Base-by-base conservation (phyloP, 2,113 vertebrate species). In the Pangasianodon hypophthalmus region DNA sequence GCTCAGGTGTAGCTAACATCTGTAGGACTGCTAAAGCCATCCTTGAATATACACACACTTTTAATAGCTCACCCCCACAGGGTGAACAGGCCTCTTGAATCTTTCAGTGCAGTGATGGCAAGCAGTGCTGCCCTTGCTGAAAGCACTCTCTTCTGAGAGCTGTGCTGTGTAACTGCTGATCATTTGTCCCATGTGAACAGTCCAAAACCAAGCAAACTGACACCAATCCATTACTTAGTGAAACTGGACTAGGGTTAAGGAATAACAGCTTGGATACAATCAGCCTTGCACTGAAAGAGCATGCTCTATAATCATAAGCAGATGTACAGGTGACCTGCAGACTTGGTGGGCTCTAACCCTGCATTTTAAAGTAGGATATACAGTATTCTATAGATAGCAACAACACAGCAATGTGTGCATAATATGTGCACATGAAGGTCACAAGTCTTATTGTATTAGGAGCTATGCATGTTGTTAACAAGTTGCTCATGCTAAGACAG, bases 201-300 rank as follows among this genome's bases (percentile, higher is more conserved):
- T 91, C 90, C 91, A 75, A 93, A 95, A 93, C 94, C 92, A 94
- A 90, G 94, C 93, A 96, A 95, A 90, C 93, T 88, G 95, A 96
- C 94, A 95, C 96, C 94, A 90, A 91, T 90, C 93, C 94, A 94
- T 97, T 93, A 97, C 95, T 97, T 96, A 97, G 97, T 97, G 94
- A 97, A 96, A 90, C 69, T 85, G 92, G 91, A 91, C 90, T 90
- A 90, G 67, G 89, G 52, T 94, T 93, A 14, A 92, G 93, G 93
- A 93, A 93, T 81, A 92, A 88, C 32, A 29, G 91, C 83, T 92
- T 77, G 88, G 91, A 94, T n/a, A n/a, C n/a, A 93, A 94, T 94
- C 91, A 94, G 93, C 94, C 90, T 90, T 92, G 91, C 92, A 91
- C 92, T 93, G 48, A 87, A 85, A 89, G 9, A 52, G 14, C 64